Evolutionary conservation across 2,797 vertebrate species (phyloP).

Genomic region (Spinus olivaceus): DNA sequence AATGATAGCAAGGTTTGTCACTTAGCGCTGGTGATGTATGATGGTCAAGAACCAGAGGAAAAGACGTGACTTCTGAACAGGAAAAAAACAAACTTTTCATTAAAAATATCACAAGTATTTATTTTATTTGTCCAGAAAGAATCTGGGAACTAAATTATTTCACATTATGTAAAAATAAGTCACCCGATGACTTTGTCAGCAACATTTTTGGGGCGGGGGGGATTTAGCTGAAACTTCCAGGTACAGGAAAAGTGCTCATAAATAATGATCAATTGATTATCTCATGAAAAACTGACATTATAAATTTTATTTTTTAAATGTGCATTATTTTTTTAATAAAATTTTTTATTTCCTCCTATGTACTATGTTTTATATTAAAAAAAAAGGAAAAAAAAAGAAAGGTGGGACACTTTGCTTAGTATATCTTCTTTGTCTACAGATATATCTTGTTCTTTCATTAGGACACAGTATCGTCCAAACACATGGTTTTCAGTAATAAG

Average conservation of each 20-base stretch:
- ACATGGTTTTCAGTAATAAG: neutral
- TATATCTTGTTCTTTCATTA: neutral
- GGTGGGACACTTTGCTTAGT: accelerated
- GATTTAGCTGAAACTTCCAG: neutral
- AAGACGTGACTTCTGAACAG: neutral
- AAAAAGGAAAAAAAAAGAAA: neutral
- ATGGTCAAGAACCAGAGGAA: neutral
- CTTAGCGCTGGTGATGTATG: neutral
- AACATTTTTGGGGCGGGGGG: neutral
- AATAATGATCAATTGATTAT: neutral
- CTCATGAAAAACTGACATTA: neutral
- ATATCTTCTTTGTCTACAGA: neutral
- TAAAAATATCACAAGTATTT: neutral
- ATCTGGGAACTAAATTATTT: neutral
- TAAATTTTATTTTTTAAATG: neutral
- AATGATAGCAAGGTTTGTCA: neutral
- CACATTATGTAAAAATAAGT: neutral
- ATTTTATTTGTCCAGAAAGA: neutral
- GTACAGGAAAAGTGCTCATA: neutral
- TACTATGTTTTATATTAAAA: neutral
- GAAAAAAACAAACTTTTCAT: neutral
- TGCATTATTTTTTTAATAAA: neutral
- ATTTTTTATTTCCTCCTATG: accelerated
- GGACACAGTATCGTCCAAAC: neutral
- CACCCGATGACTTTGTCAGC: neutral